phyloP scores from a whole-genome alignment of 2,797 vertebrate species.

The Amphiprion clarkii region DNA sequence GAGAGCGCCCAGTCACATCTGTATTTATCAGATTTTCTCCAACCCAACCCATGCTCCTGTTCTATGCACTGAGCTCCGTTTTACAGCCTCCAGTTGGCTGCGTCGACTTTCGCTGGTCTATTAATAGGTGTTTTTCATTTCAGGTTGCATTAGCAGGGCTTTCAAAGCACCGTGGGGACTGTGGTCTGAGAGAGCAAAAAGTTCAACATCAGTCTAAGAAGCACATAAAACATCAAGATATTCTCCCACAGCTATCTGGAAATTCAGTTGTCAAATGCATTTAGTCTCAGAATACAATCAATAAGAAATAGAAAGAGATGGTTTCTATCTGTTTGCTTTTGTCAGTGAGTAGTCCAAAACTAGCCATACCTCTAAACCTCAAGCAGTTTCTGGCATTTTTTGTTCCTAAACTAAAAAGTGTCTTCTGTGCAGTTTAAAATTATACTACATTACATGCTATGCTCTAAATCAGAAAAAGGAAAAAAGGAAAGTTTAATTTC shows the following conservation, averaged over 20 bases:
- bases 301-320: background rate
- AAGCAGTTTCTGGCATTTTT: too few relatives aligned
- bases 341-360: too few relatives aligned
- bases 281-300: background rate
- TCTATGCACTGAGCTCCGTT: slow-evolving; percentile 53
- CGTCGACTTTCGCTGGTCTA: slow-evolving; percentile 39
- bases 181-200: slow-evolving; percentile 13
- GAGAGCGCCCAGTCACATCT: slow-evolving; percentile 58
- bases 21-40: slow-evolving; percentile 70
- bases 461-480: too few relatives aligned
- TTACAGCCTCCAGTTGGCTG: slow-evolving; percentile 47
- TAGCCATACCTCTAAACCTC: too few relatives aligned
- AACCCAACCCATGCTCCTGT: slow-evolving; percentile 42
- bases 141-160: slow-evolving; percentile 46
- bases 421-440: too few relatives aligned
- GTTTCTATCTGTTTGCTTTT: too few relatives aligned
- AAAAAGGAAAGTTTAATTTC: too few relatives aligned
- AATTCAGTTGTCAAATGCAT: background rate
- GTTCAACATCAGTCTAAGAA: slow-evolving; percentile 11
- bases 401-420: too few relatives aligned
- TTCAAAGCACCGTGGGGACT: slow-evolving; percentile 31
- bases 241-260: slow-evolving; percentile 13
- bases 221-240: background rate
- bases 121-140: slow-evolving; percentile 65
- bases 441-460: too few relatives aligned